Evolutionary conservation across 2,797 vertebrate genomes (phyloP), one percentile per base, ranked within the genome.

Genomic region (Gambelia wislizenii): DNA sequence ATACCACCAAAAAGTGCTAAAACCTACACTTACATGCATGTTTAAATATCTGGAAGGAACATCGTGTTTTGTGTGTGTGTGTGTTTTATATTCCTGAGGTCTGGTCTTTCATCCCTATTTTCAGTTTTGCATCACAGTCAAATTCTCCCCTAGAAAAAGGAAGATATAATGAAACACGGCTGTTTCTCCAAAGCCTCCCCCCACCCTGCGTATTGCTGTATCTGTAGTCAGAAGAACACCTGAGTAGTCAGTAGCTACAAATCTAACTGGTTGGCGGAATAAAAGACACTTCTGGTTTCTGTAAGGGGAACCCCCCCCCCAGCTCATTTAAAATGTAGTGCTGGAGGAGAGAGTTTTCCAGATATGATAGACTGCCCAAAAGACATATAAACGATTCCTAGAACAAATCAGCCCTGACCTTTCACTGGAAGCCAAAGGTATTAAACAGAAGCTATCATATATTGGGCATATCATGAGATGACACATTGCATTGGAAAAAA

Each of bases 11-110:
- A 54, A 88, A 86, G 72, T 86, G 89, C 56, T 87, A 22, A 86
- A 76, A n/a, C 56, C 64, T 77, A 89, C 74, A n/a, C n/a, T 85
- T 90, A 61, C 30, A 82, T 27, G 27, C 85, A 70, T 47, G 78
- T 86, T 75, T 85, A 70, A 77, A 91, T 90, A 88, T 85, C 82
- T 76, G 42, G 52, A 12, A 83, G 88, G 87, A 90, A 89, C 36
- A 86, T 86, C 36, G 33, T 76, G 20, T 64, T 64, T 7, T 64
- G 2, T 64, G n/a, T 64, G 2, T 8, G 9, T 27, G n/a, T 27
- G 1, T 54, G 16, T 12, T 67, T 84, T 77, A 0, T 6, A 42
- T n/a, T 5, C 2, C 7, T 27, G 82, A 76, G 76, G 74, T 67
- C 49, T 10, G 18, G 13, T 83, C 52, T 87, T 78, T 77, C 27